Evolutionary conservation across 2,113 vertebrate species (phyloP).

Genomic region (Phalacrocorax carbo): DNA sequence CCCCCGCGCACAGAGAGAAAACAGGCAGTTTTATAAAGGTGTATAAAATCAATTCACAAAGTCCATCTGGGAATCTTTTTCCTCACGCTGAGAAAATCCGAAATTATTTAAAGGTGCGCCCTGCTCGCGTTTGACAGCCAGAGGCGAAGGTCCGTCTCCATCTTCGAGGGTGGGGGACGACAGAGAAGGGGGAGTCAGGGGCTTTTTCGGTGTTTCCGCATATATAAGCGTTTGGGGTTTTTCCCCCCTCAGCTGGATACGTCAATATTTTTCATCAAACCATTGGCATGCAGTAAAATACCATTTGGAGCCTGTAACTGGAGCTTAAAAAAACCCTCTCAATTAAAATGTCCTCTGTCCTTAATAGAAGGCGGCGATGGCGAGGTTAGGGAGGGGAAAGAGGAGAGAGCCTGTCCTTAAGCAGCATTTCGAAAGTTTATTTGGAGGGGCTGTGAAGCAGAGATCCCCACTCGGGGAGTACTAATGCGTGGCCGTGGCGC

Average conservation of each 20-base stretch:
- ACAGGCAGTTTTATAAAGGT: neutral
- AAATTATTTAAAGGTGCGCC: neutral
- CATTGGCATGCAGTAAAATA: slow-evolving; percentile 56
- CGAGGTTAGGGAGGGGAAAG: neutral
- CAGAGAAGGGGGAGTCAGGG: neutral
- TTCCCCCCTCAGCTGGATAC: neutral
- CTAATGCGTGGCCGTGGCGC: neutral
- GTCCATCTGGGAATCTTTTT: neutral
- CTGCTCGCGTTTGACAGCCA: neutral
- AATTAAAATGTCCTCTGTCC: slow-evolving; percentile 41
- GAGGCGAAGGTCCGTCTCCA: slow-evolving; percentile 24
- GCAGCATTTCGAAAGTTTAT: slow-evolving; percentile 40
- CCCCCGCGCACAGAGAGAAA: neutral
- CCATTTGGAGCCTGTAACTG: slow-evolving; percentile 52
- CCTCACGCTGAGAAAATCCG: neutral
- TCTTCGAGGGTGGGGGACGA: neutral
- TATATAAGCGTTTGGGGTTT: neutral
- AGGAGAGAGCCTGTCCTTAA: neutral
- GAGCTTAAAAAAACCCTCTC: slow-evolving; percentile 43
- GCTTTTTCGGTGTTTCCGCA: neutral
- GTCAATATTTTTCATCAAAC: slow-evolving; percentile 30
- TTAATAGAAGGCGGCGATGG: neutral
- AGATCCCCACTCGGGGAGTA: neutral
- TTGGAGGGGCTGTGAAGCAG: neutral
- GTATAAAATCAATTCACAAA: neutral